Evolutionary conservation across 2,888 invertebrate species (phyloP), one percentile per base, ranked within the genome.

Genomic region (Conchocele bisecta): DNA sequence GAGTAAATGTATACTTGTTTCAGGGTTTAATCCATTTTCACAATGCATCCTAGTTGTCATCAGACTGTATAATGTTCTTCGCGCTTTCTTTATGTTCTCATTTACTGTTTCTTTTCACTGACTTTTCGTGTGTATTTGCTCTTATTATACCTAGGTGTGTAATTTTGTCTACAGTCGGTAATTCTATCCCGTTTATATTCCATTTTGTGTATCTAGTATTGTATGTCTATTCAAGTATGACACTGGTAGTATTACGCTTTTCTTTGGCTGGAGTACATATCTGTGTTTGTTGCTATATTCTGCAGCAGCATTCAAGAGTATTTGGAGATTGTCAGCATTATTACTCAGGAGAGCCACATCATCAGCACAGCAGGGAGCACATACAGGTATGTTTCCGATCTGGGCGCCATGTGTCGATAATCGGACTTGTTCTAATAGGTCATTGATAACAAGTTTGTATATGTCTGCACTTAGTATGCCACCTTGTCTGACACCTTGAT

Each of bases 401-500:
- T 4, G n/a, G 2, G 6, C 7, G 1, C 63, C 63, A 0, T 35
- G 3, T 22, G 15, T 11, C 4, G 42, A 20, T 24, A 24, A 33
- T 42, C 37, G 33, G 6, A 63, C 20, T 13, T 46, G 22, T 15
- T 42, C 26, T 22, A 63, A 9, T 1, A 54, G 44, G 3, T 44
- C 44, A 28, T 63, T 54, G 9, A 42, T 31, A 22, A 54, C 44
- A 4, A 31, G 9, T 31, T 63, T 63, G 26, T 63, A 63, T 0
- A 63, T 24, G 22, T 63, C 63, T 15, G 61, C 29, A 31, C 53
- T 53, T 4, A 61, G 29, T 6, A 61, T 53, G 1, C 63, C 63
- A 3, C 63, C 53, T 20, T 42, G 63, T 4, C 63, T 7, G 15
- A 63, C 63, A 11, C 63, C 63, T 35, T 54, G 53, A 3, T 13